Evolutionary conservation across 1,140 invertebrate species (phyloP), one percentile per base, ranked within the genome.

Genomic region (Procambarus virginalis): DNA sequence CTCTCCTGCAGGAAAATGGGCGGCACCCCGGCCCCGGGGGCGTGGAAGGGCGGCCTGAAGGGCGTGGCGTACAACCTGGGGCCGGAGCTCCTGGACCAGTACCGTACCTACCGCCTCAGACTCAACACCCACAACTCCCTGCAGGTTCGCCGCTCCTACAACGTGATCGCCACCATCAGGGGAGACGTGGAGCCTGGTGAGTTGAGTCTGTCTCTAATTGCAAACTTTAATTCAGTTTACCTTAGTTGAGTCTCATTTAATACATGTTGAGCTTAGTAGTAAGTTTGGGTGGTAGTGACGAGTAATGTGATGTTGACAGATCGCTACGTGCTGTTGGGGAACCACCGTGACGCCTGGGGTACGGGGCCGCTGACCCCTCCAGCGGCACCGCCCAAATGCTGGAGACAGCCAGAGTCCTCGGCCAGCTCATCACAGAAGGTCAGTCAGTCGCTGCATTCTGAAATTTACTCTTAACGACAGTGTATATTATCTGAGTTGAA

Each of bases 21-120:
- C 20, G 83, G 83, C 10, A 34, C 12, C 1, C 20, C 14, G 70
- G 83, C n/a, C 6, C 83, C 83, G 9, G 3, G 45, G 46, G 83
- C 55, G 46, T 85, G 83, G 83, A 70, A 85, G 55, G 83, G 83
- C 9, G 83, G 83, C 22, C 92, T 96, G 12, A 95, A 95, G 6
- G 95, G 95, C 89, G 95, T 96, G 89, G 93, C 95, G 79, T 96
- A 96, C 93, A 94, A 95, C 48, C 95, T 95, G 94, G 94, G 94
- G 4, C 95, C 94, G 91, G 94, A 94, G 22, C 93, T 95, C 20
- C 91, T 95, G 22, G 94, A 95, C 92, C 94, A 95, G 95, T 93
- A 93, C 95, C 77, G 90, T 58, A 94, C 94, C 12, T 95, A 94
- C 94, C 88, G 92, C 73, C 94, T 95, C n/a, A 91, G 93, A 45